Conservation (phyloP, 2,113 vertebrate genomes). For the Zosterops borbonicus region DNA sequence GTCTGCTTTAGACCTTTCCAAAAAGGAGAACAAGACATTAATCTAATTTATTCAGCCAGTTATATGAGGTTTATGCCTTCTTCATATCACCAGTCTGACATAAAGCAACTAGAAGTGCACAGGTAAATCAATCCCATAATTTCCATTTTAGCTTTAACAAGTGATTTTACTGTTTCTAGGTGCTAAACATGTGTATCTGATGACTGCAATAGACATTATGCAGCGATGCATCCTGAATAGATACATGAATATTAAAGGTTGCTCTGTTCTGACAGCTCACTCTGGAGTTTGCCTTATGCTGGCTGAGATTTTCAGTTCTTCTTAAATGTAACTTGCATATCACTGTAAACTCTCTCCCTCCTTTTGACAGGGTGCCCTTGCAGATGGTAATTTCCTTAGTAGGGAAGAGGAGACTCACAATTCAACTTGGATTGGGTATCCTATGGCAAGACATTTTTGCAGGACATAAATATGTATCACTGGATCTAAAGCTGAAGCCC, state of each 20-base stretch:
- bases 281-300: slow-evolving; percentile 51
- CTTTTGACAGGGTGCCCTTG: slow-evolving; percentile 70
- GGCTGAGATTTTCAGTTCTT: slow-evolving; percentile 67
- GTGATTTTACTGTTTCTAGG: slow-evolving; percentile 57
- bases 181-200: slow-evolving; percentile 55
- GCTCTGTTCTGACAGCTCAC: slow-evolving; percentile 53
- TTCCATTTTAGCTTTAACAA: slow-evolving; percentile 62
- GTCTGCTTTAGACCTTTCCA: slow-evolving; percentile 27
- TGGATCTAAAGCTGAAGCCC: background rate
- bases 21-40: slow-evolving; percentile 39
- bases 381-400: slow-evolving; percentile 57
- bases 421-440: slow-evolving; percentile 5
- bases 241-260: slow-evolving; percentile 62
- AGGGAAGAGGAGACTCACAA: slow-evolving; percentile 18
- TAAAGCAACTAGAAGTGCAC: background rate
- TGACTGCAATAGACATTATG: slow-evolving; percentile 58
- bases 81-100: slow-evolving; percentile 41
- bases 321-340: slow-evolving; percentile 61
- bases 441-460: slow-evolving; percentile 7
- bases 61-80: slow-evolving; percentile 26
- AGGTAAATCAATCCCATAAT: slow-evolving; percentile 48
- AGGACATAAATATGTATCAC: slow-evolving; percentile 39
- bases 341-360: slow-evolving; percentile 41
- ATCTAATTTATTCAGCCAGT: slow-evolving; percentile 42
- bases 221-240: slow-evolving; percentile 48